Percentiles rank a stretch among this genome's conserved stretches.
Evolutionary conservation across 1,140 invertebrate genomes (phyloP).

Genomic region (Drosophila athabasca): DNA sequence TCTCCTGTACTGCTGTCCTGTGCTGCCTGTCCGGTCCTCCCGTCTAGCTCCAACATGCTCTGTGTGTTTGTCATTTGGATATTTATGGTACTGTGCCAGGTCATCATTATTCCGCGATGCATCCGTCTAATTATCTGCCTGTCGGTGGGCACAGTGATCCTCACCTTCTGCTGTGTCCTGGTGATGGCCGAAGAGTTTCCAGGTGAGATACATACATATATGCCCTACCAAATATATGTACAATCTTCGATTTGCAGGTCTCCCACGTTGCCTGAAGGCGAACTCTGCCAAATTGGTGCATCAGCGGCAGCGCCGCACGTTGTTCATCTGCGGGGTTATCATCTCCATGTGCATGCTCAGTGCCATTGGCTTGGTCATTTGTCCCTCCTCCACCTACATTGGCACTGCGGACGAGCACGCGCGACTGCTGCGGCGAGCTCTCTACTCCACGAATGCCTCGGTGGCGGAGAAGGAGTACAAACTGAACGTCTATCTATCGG

Average conservation of each 20-base stretch:
- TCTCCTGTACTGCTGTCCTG: neutral
- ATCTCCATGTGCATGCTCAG: slow-evolving; percentile 89
- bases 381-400: slow-evolving; percentile 62
- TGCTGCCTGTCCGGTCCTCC: neutral
- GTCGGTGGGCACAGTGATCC: slow-evolving; percentile 87
- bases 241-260: slow-evolving; percentile 65
- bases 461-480: slow-evolving; percentile 65
- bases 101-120: slow-evolving; percentile 90
- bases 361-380: slow-evolving; percentile 83
- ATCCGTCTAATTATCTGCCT: slow-evolving; percentile 86
- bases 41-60: slow-evolving; percentile 92
- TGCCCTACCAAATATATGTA: neutral
- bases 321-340: slow-evolving; percentile 92
- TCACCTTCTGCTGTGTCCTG: slow-evolving; percentile 88
- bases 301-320: slow-evolving; percentile 88
- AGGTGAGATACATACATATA: slow-evolving; percentile 45
- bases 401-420: slow-evolving; percentile 35
- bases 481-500: slow-evolving; percentile 80
- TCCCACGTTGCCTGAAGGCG: slow-evolving; percentile 87
- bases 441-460: slow-evolving; percentile 27
- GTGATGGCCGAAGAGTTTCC: slow-evolving; percentile 95
- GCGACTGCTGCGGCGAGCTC: slow-evolving; percentile 9
- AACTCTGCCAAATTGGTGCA: slow-evolving; percentile 90
- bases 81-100: slow-evolving; percentile 92
- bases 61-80: slow-evolving; percentile 96